Percentiles rank a stretch among this genome's conserved stretches.
Evolutionary conservation across 2,797 vertebrate species (phyloP).

Genomic region (Cynopterus sphinx): DNA sequence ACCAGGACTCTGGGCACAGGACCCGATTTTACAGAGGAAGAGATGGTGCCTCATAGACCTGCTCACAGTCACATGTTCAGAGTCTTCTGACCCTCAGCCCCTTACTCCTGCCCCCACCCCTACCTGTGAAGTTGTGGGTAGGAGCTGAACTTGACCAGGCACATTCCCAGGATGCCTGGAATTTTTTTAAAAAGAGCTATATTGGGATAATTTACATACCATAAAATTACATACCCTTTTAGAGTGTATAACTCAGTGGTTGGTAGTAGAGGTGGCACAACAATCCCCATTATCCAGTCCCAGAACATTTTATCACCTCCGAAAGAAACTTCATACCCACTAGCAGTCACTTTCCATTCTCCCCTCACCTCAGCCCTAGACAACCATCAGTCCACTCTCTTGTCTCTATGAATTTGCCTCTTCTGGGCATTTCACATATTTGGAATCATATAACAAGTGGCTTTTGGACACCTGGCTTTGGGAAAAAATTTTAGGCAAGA

Average conservation of each 20-base stretch:
- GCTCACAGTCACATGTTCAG: neutral
- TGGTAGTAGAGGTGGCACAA: neutral
- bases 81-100: neutral
- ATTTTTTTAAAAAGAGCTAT: neutral
- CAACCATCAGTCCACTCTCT: neutral
- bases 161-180: neutral
- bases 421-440: neutral
- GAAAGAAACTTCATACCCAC: neutral
- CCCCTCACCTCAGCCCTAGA: no score
- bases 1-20: neutral
- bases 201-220: neutral
- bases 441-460: neutral
- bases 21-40: neutral
- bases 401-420: neutral
- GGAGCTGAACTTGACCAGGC: neutral
- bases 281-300: neutral
- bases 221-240: neutral
- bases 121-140: neutral
- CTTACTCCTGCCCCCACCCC: neutral
- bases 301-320: neutral
- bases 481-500: conserved; percentile 10
- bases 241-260: neutral
- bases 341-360: neutral
- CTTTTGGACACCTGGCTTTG: neutral
- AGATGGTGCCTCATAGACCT: neutral